Conservation (phyloP, 2,113 vertebrate genomes). For the Ceratotherium simum region DNA sequence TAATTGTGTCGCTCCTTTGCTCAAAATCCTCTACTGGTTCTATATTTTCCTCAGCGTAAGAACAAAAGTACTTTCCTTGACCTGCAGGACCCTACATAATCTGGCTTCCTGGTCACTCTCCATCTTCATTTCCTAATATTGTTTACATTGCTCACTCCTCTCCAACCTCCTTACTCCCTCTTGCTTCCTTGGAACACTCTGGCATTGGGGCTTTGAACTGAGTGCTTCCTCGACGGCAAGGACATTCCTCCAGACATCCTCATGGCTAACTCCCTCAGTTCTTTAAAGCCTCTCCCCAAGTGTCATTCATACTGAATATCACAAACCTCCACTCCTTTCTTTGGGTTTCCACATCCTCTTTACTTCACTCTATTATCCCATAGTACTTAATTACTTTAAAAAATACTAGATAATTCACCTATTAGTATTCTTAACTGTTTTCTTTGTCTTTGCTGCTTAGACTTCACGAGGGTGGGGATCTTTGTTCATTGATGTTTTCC, state of each 20-base stretch:
- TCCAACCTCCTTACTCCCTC: background rate
- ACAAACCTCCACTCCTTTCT: background rate
- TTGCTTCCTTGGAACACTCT: background rate
- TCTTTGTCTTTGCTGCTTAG: conserved; percentile 11
- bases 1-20: background rate
- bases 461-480: no score
- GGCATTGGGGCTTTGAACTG: background rate
- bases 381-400: background rate
- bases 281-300: background rate
- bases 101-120: background rate
- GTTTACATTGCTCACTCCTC: background rate
- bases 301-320: background rate
- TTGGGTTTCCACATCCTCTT: background rate
- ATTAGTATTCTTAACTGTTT: background rate
- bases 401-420: background rate
- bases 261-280: background rate
- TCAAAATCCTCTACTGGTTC: background rate
- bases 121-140: background rate
- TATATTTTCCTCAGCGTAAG: background rate
- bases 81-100: background rate
- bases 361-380: background rate
- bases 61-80: background rate
- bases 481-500: background rate
- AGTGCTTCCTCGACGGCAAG: background rate
- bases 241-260: background rate